Base-by-base conservation (phyloP, 2,113 vertebrate species). In the Muntiacus muntjak region DNA sequence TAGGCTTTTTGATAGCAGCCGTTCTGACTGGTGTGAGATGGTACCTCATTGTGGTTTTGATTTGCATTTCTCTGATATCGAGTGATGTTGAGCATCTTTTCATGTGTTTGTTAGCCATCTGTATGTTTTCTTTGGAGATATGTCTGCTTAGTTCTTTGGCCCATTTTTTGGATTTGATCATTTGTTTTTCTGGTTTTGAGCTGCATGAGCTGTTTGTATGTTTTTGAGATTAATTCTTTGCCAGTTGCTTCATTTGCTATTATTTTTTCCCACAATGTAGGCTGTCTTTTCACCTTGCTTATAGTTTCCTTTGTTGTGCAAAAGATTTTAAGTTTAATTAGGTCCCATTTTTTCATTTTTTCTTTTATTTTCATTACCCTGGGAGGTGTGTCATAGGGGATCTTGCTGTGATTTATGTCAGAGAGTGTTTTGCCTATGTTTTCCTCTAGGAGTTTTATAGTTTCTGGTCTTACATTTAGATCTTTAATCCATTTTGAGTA, bases 21-120 rank as follows among this genome's bases (percentile, higher is more conserved):
- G 6, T 40, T 71, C n/a, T 23, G 67, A 71, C 67, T 0, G 0
- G n/a, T 10, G 1, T 71, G 67, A 71, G n/a, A 40, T 23, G n/a
- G n/a, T n/a, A 40, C 67, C 67, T 40, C 19, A 6, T 12, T 23
- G 2, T 40, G 67, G 67, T 71, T 40, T 71, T 40, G 19, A 36
- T 71, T 71, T 40, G 67, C 19, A 71, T 40, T 40, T 40, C 19
- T 71, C 67, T 71, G n/a, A 71, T 40, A 71, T 10, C 12, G 19
- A 71, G 5, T 71, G n/a, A 36, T 40, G 19, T 23, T 71, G 67
- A 23, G 10, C n/a, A 21, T 71, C 23, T 36, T 36, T 23, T 71
- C 67, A 23, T 23, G 19, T 71, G 36, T 71, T 36, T 71, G 19
- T 71, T 40, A 40, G 67, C 5, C 67, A 71, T 23, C 19, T 71